Conservation (phyloP, 1,140 invertebrate genomes). For the Nephotettix cincticeps region DNA sequence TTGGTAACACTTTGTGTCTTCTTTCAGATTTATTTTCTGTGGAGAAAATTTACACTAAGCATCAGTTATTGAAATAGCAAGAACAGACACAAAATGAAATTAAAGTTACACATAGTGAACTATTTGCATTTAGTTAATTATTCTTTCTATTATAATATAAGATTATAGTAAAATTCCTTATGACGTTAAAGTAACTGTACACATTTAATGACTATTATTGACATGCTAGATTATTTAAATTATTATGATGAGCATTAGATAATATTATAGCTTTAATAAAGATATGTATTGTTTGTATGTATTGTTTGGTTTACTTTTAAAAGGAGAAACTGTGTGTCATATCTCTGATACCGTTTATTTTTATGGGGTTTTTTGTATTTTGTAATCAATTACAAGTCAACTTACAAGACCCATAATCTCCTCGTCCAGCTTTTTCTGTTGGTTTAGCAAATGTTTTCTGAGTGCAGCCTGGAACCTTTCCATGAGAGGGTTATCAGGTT, state of each 20-base stretch:
- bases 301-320: no score
- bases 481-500: constrained; percentile 64
- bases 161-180: background rate
- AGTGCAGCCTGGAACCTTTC: constrained; percentile 61
- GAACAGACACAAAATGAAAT: constrained; percentile 13
- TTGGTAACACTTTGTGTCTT: background rate
- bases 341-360: no score
- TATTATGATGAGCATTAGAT: no score
- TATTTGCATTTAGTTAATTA: background rate
- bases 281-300: no score
- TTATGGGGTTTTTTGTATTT: no score
- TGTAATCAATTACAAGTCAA: background rate
- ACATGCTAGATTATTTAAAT: no score
- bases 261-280: no score
- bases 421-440: constrained; percentile 54
- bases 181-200: background rate
- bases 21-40: constrained; percentile 26
- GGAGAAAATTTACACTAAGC: constrained; percentile 15
- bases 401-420: constrained; percentile 55
- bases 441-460: constrained; percentile 55
- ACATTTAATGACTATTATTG: background rate
- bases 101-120: background rate
- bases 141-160: background rate
- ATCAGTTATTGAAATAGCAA: background rate
- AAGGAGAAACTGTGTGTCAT: no score